Evolutionary conservation across 2,888 invertebrate species (phyloP), one percentile per base, ranked within the genome.

Genomic region (Branchinecta sandiegonensis): DNA sequence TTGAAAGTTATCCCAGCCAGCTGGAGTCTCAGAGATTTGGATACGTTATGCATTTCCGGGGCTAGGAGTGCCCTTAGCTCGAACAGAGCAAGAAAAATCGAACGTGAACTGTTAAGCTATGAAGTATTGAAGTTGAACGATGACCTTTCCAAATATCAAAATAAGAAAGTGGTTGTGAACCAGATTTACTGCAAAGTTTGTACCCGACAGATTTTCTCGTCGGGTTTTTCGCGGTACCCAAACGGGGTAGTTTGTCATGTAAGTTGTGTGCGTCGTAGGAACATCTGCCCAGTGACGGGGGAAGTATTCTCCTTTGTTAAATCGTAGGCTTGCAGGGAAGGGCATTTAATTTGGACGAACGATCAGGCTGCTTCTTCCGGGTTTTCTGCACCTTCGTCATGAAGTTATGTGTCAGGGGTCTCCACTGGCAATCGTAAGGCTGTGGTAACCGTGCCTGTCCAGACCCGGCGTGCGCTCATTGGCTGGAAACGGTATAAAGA

Each of bases 221-320:
- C 63, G 1, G 63, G 63, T 56, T 56, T 56, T 56, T 11, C 63
- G 23, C n/a, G 63, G 10, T 56, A 17, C 23, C 63, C 63, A 56
- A 56, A 56, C 23, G 63, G 63, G n/a, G 23, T 23, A 17, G 23
- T 56, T 56, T 56, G 63, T 10, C 63, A 56, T 56, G 63, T 56
- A 9, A 56, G 63, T 56, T 56, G 63, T 56, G 23, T 56, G 63
- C n/a, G 8, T 56, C 63, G 63, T 10, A 56, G 10, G 10, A 56
- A 56, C 10, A 56, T 56, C 10, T 56, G 63, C 23, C 63, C 63
- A 8, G 63, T 56, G 63, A 56, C 63, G n/a, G 63, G 63, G 63
- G 63, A 56, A 23, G 63, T 56, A 17, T 56, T 56, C 23, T 56
- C 63, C 23, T 56, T 56, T 10, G 23, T 17, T 9, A 56, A 37